Evolutionary conservation across 2,113 vertebrate species (phyloP), one percentile per base, ranked within the genome.

Genomic region (Triplophysa dalaica): DNA sequence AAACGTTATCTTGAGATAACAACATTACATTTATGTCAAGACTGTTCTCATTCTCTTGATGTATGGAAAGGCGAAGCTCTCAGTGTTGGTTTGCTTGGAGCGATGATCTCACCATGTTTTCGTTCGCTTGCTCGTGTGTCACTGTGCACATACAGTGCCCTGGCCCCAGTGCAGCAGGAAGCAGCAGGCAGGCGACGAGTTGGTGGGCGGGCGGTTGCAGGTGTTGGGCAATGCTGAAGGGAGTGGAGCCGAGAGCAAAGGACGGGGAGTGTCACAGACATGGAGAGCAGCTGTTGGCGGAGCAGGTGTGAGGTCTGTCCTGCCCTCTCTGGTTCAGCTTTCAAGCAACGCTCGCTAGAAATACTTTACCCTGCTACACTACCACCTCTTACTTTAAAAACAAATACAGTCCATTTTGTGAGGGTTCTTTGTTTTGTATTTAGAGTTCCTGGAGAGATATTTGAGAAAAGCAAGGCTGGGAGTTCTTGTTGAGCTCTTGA

Each of bases 221-320:
- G 67, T 63, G 70, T 81, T 78, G 75, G 81, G 84, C 72, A 75
- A 72, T 63, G 29, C 66, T 60, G 54, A 78, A 65, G 62, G 66
- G 81, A 70, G 63, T n/a, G n/a, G 52, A 74, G 61, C 8, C 50
- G 65, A 70, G 58, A 63, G 75, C 62, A 67, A 79, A 78, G 75
- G 80, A 77, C 72, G 75, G 81, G 82, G 79, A 77, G 84, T 82
- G 82, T 82, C 82, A 62, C 61, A 79, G 75, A 70, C 69, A 12
- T 26, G 81, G 56, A 75, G 70, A 79, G 78, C 81, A 87, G 74
- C 84, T 88, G 85, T 82, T 84, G 77, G 67, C 58, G 45, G 52
- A 82, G 85, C 87, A 84, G 80, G 83, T 87, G 85, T 65, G 58
- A 68, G 81, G 70, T 78, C 68, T 79, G 72, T 52, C 73, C 69